Conservation (phyloP, 2,888 invertebrate species). For the Mylabris sibirica region DNA sequence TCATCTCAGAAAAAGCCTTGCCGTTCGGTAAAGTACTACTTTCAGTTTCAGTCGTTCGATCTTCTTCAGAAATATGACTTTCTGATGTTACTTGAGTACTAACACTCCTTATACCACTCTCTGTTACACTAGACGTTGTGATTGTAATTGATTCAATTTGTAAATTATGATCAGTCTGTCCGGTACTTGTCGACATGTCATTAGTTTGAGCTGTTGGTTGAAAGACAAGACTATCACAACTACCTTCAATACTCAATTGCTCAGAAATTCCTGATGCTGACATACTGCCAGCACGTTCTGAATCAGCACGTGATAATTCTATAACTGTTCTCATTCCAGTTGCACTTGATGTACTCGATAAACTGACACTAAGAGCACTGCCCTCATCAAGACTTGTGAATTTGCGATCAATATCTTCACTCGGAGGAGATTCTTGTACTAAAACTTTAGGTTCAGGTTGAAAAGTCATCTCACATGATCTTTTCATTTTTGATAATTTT, state of each 20-base stretch:
- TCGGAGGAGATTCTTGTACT: constrained; percentile 62
- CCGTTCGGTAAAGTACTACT: constrained; percentile 23
- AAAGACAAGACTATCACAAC: constrained; percentile 52
- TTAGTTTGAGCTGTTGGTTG: constrained; percentile 44
- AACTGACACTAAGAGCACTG: constrained; percentile 66
- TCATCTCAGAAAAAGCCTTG: constrained; percentile 48
- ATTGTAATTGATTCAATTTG: constrained; percentile 63
- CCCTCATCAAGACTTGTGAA: constrained; percentile 68
- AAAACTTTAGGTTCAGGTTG: constrained; percentile 68
- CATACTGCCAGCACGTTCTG: constrained; percentile 58
- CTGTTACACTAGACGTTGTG: constrained; percentile 62
- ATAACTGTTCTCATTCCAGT: constrained; percentile 60
- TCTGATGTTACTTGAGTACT: constrained; percentile 67
- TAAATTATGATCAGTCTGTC: constrained; percentile 48
- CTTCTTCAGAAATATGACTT: constrained; percentile 47
- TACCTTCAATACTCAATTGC: constrained; percentile 59
- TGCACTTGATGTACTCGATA: constrained; percentile 67
- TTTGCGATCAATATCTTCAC: constrained; percentile 64
- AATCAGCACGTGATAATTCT: constrained; percentile 60
- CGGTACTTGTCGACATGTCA: constrained; percentile 60
- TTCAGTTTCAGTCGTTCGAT: constrained; percentile 20
- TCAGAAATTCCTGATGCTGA: constrained; percentile 61
- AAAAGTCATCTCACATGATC: constrained; percentile 91
- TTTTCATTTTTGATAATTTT: constrained; percentile 78
- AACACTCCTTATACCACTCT: constrained; percentile 63